Evolutionary conservation across 1,140 invertebrate genomes (phyloP).

Genomic region (Diploscapter pachys): DNA sequence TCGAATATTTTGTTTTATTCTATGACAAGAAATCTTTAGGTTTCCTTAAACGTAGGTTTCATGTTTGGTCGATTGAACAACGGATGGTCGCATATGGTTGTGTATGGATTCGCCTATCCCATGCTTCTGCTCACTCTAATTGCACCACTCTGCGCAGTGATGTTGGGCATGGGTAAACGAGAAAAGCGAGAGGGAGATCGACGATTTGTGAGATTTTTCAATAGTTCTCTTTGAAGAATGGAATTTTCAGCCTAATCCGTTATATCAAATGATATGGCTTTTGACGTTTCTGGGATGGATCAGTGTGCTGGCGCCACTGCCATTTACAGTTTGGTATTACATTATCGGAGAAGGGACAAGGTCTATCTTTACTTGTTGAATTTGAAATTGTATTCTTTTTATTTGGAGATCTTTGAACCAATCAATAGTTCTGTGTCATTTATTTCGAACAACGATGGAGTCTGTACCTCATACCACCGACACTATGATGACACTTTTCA

Average conservation of each 20-base stretch:
- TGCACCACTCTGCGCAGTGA: conserved; percentile 52
- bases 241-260: conserved; percentile 50
- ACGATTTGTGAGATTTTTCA: conserved; percentile 46
- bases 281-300: conserved; percentile 55
- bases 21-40: conserved; percentile 22
- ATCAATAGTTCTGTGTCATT: conserved; percentile 54
- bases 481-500: conserved; percentile 56
- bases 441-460: conserved; percentile 54
- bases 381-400: background rate
- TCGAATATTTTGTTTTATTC: too few relatives aligned
- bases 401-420: conserved; percentile 48
- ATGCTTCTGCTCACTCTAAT: conserved; percentile 54
- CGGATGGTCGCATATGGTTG: conserved; percentile 42
- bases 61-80: conserved; percentile 50
- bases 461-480: conserved; percentile 53
- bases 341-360: conserved; percentile 46
- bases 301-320: conserved; percentile 49
- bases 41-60: conserved; percentile 55
- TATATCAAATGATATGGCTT: conserved; percentile 59
- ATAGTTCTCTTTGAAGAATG: background rate
- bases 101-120: conserved; percentile 56
- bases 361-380: conserved; percentile 13
- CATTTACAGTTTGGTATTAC: conserved; percentile 57
- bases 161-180: conserved; percentile 57
- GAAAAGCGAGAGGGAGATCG: conserved; percentile 55